Percentiles rank a stretch among this genome's conserved stretches.
phyloP scores from a whole-genome alignment of 2,797 vertebrate species.

The Gallinago stenura region DNA sequence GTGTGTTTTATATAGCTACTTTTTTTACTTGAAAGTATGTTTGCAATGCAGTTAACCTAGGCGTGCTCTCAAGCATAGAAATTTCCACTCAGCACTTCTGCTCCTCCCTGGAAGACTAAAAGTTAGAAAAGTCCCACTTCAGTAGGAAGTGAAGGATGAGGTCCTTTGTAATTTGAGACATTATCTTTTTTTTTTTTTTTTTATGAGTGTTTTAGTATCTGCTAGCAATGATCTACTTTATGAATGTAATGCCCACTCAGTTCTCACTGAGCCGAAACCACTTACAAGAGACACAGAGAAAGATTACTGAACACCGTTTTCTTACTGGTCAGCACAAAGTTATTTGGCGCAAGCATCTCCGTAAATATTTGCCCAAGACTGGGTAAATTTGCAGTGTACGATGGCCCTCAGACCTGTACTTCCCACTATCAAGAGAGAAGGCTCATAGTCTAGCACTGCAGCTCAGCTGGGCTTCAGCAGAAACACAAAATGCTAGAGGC shows the following conservation, averaged over 20 bases:
- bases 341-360: conserved; percentile 74
- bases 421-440: conserved; percentile 28
- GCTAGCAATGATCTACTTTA: conserved; percentile 61
- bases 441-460: conserved; percentile 33
- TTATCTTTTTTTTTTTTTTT: not conserved
- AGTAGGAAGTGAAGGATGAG: not conserved
- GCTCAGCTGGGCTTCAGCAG: not conserved
- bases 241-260: conserved; percentile 46
- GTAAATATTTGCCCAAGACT: conserved; percentile 79
- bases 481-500: not conserved
- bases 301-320: conserved; percentile 61
- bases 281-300: conserved; percentile 59
- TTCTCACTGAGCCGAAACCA: conserved; percentile 52
- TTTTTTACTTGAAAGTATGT: not conserved
- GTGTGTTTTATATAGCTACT: not conserved
- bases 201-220: conserved; percentile 1
- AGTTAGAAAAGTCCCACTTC: not conserved
- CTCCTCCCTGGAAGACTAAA: not conserved
- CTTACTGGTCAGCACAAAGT: conserved; percentile 71
- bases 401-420: conserved; percentile 62
- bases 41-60: not conserved
- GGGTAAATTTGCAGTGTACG: conserved; percentile 72
- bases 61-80: not conserved
- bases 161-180: conserved; percentile 37
- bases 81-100: not conserved